phyloP scores from a whole-genome alignment of 1,140 invertebrate genomes.

The Orchesella cincta region DNA sequence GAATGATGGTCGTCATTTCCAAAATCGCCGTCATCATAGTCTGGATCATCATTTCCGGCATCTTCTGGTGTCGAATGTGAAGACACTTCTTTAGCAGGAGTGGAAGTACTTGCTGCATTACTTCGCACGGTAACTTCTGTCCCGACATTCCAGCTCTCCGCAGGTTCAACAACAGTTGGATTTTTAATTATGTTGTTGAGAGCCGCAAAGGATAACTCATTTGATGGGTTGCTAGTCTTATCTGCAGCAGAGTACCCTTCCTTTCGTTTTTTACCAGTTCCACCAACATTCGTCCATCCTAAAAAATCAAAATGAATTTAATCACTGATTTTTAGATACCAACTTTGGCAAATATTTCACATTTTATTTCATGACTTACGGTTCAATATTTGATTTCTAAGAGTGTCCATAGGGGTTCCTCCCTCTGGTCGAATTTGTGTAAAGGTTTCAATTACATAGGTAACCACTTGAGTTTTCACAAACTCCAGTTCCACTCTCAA shows the following conservation, averaged over 20 bases:
- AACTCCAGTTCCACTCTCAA: constrained; percentile 31
- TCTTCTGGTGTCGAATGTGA: not conserved
- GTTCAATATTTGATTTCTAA: constrained; percentile 6
- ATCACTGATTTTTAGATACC: not conserved
- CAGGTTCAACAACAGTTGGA: not conserved
- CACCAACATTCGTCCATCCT: constrained; percentile 15
- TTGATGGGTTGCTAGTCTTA: not conserved
- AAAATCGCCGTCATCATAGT: not conserved
- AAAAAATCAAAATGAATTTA: not conserved
- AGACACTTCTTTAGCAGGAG: not conserved
- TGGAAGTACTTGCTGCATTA: not conserved
- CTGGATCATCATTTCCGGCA: too few species aligned
- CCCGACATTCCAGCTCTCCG: too few species aligned
- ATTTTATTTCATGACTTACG: not conserved
- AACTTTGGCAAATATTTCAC: not conserved
- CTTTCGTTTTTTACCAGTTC: not conserved
- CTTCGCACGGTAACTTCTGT: too few species aligned
- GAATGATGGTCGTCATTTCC: not conserved
- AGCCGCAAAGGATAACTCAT: not conserved
- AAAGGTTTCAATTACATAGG: constrained; percentile 30
- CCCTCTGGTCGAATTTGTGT: constrained; percentile 25
- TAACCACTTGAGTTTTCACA: constrained; percentile 7
- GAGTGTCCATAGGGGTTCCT: not conserved
- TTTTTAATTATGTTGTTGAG: not conserved
- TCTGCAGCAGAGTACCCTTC: not conserved